Conservation (phyloP, 2,888 invertebrate species). For the Arrhopalites spinosus region DNA sequence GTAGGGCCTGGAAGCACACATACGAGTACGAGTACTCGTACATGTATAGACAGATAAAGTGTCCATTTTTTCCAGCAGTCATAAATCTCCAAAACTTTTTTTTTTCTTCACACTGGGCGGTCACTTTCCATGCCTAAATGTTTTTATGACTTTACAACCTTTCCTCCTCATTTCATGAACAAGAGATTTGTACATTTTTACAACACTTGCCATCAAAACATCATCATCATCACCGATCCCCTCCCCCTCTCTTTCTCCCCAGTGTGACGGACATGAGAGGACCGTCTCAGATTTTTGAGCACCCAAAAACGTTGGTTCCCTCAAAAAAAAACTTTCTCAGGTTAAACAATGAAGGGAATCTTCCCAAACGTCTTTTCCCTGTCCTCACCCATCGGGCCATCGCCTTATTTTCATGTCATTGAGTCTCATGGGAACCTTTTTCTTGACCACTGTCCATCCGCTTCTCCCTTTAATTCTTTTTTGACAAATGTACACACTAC, state of each 20-base stretch:
- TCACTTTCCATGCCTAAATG: constrained; percentile 52
- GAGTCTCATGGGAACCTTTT: neutral
- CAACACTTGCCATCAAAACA: constrained; percentile 56
- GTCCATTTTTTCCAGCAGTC: too few relatives aligned
- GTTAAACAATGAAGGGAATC: neutral
- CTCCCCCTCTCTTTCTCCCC: neutral
- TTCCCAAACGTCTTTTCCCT: too few relatives aligned
- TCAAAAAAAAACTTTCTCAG: constrained; percentile 6
- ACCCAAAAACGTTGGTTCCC: neutral
- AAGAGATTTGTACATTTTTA: constrained; percentile 56
- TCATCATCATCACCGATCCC: constrained; percentile 49
- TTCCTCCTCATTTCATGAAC: constrained; percentile 51
- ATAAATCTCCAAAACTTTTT: constrained; percentile 38
- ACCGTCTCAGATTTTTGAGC: neutral
- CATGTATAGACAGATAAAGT: neutral
- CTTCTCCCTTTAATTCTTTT: too few relatives aligned
- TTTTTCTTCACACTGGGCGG: constrained; percentile 54
- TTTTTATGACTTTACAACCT: constrained; percentile 56
- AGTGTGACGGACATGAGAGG: neutral
- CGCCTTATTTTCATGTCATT: too few relatives aligned
- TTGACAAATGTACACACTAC: too few relatives aligned
- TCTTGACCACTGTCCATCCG: neutral
- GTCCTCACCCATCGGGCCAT: too few relatives aligned
- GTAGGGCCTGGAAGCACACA: neutral
- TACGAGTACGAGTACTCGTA: too few relatives aligned